phyloP scores from a whole-genome alignment of 2,888 invertebrate genomes.

The Dyspetes luteomarginatus region DNA sequence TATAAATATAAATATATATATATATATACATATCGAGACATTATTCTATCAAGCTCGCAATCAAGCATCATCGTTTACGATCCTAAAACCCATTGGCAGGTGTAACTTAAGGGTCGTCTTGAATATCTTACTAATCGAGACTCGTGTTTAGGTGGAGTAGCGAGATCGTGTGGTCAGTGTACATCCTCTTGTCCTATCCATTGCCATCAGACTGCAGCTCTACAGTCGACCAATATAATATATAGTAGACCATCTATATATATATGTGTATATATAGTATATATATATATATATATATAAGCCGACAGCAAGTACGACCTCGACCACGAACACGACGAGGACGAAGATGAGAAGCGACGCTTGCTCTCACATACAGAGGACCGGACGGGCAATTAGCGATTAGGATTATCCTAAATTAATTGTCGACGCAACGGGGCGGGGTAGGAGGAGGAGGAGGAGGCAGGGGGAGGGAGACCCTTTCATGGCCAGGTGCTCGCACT shows the following conservation, averaged over 20 bases:
- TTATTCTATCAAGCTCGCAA: neutral
- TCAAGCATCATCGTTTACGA: neutral
- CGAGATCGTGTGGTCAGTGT: conserved; percentile 11
- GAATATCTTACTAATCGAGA: conserved; percentile 41
- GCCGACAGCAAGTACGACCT: conserved; percentile 18
- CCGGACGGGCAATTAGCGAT: conserved; percentile 78
- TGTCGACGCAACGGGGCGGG: conserved; percentile 52
- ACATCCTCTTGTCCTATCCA: conserved; percentile 6
- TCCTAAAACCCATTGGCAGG: neutral
- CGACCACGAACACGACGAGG: conserved; percentile 35
- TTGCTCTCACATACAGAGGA: conserved; percentile 63
- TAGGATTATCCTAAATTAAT: conserved; percentile 82
- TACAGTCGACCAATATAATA: conserved; percentile 14
- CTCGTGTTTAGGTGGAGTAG: conserved; percentile 3
- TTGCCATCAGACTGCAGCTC: conserved; percentile 10
- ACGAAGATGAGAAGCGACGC: conserved; percentile 53
- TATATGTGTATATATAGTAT: neutral
- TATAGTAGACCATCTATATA: neutral
- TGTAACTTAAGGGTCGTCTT: conserved; percentile 17
- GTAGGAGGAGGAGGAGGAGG: no score
- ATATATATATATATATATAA: neutral
- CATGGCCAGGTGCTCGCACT: conserved; percentile 49
- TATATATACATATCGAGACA: no score
- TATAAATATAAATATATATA: no score
- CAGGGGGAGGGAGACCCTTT: no score